Conservation (phyloP, 2,888 invertebrate genomes). For the Stictocephala bisonia region DNA sequence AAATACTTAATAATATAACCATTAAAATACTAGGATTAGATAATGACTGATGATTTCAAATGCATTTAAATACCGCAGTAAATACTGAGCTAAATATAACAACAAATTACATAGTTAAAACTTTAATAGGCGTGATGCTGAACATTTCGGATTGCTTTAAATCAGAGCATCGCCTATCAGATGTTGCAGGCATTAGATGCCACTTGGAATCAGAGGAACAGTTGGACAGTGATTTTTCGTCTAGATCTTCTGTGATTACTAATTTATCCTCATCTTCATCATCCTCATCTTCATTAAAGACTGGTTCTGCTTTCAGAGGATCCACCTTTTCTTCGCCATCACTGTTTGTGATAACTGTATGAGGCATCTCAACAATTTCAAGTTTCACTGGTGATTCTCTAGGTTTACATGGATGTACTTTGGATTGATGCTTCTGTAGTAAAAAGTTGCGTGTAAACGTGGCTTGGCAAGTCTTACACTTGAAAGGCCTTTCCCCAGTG, state of each 20-base stretch:
- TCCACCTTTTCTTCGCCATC: conserved; percentile 54
- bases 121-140: conserved; percentile 20
- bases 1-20: too few relatives aligned
- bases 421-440: conserved; percentile 64
- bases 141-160: conserved; percentile 35
- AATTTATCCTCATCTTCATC: conserved; percentile 42
- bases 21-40: too few relatives aligned
- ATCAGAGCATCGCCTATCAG: conserved; percentile 28
- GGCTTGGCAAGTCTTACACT: conserved; percentile 63
- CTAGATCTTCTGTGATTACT: conserved; percentile 38
- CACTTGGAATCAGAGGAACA: conserved; percentile 22
- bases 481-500: conserved; percentile 65
- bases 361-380: conserved; percentile 20
- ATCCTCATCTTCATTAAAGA: conserved; percentile 11
- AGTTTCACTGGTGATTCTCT: conserved; percentile 45
- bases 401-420: conserved; percentile 60
- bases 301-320: conserved; percentile 50
- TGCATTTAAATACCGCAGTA: too few relatives aligned
- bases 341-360: background rate
- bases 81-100: conserved; percentile 9
- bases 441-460: conserved; percentile 65
- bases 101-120: conserved; percentile 18
- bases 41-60: too few relatives aligned
- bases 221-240: conserved; percentile 7
- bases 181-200: conserved; percentile 2